Percentiles rank a stretch among this genome's conserved stretches.
Conservation (phyloP, 1,140 invertebrate genomes). For the Tetramorium alpestre region DNA sequence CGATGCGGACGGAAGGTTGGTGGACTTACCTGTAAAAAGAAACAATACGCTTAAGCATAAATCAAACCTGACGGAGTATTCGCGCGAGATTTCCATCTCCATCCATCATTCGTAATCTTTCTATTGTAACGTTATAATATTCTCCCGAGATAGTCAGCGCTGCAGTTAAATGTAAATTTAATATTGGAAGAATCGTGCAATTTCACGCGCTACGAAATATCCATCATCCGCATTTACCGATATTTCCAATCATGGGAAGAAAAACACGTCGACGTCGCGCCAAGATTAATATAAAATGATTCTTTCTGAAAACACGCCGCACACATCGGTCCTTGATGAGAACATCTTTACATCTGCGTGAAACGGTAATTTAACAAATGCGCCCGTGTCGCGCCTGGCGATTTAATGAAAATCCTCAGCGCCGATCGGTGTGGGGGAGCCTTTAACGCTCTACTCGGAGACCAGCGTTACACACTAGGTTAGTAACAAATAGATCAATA, state of each 20-base stretch:
- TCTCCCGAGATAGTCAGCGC: neutral
- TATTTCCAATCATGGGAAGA: neutral
- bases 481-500: conserved; percentile 78
- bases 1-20: neutral
- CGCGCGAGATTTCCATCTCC: neutral
- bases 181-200: neutral
- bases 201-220: neutral
- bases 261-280: neutral
- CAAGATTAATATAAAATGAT: neutral
- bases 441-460: conserved; percentile 57
- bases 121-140: neutral
- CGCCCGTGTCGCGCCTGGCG: neutral
- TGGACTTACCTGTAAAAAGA: conserved; percentile 54
- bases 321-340: neutral
- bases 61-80: neutral
- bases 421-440: conserved; percentile 8
- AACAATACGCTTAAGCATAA: conserved; percentile 27
- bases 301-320: neutral
- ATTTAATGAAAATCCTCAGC: neutral
- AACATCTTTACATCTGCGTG: neutral
- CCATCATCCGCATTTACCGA: neutral
- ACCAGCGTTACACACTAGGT: conserved; percentile 63
- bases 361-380: conserved; percentile 19
- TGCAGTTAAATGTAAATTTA: conserved; percentile 9
- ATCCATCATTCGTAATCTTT: conserved; percentile 1